These are phyloP conservation scores for Listronotus oregonensis DNA, from an alignment of 1,140 invertebrate species.

Conservation along the genomic window DNA sequence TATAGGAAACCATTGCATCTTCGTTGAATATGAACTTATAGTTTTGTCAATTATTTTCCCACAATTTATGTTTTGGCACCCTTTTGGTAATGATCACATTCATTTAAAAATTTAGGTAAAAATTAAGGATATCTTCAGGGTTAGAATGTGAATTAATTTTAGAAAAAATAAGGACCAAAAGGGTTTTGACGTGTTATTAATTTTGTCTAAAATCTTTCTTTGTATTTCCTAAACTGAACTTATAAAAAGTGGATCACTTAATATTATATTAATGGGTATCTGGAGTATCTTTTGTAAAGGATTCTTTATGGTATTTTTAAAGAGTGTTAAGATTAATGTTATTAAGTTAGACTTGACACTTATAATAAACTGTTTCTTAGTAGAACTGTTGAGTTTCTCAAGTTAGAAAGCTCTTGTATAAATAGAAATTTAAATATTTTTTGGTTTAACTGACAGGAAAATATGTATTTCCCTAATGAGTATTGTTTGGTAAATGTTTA, in stretches of 20 bases:
- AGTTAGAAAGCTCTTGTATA: too few species aligned
- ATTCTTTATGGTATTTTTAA: not conserved
- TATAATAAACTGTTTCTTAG: not conserved
- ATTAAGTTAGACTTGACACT: not conserved
- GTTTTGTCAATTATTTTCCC: constrained; percentile 29
- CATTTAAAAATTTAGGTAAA: not conserved
- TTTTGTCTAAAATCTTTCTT: constrained; percentile 1
- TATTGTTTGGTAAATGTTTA: too few species aligned
- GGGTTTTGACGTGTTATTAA: constrained; percentile 15
- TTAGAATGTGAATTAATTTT: not conserved
- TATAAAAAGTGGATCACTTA: constrained; percentile 13
- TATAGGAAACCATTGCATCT: too few species aligned
- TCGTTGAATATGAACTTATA: constrained; percentile 15
- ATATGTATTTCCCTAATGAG: too few species aligned
- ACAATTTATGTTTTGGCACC: constrained; percentile 15
- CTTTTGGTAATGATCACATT: not conserved
- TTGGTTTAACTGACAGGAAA: too few species aligned
- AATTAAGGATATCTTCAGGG: not conserved
- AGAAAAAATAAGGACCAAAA: not conserved
- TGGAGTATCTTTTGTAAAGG: not conserved
- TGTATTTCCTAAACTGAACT: not conserved
- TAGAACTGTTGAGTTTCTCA: too few species aligned
- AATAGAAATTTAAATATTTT: too few species aligned
- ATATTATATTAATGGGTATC: constrained; percentile 13
- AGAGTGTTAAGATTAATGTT: too few species aligned